Conservation (phyloP, 92 coral and sea anemone species). For the Blastomussa wellsi region DNA sequence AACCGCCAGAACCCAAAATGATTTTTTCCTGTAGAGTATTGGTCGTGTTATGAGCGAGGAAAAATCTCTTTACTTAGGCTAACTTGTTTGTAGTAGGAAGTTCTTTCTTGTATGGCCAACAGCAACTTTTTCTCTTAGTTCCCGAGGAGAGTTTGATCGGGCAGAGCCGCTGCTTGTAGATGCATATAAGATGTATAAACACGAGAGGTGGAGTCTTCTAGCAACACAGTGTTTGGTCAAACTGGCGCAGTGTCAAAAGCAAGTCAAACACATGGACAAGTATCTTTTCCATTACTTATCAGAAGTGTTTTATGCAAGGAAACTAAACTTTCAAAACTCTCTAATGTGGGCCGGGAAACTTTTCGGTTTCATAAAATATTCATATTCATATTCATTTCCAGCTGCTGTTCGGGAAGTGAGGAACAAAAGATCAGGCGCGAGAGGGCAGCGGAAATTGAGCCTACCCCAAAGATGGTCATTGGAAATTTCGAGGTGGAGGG, state of each 20-base stretch:
- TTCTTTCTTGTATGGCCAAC: not conserved
- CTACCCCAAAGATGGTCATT: too few species aligned
- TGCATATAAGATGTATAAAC: slow-evolving; percentile 91
- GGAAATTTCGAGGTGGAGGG: too few species aligned
- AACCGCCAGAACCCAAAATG: too few species aligned
- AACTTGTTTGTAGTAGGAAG: not conserved
- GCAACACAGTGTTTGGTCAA: slow-evolving; percentile 85
- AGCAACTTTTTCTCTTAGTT: slow-evolving; percentile 34
- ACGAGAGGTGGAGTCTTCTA: slow-evolving; percentile 86
- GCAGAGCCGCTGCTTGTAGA: slow-evolving; percentile 86
- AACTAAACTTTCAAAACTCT: not conserved
- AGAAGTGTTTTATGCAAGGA: not conserved
- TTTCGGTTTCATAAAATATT: too few species aligned
- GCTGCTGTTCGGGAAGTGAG: too few species aligned
- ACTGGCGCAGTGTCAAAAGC: slow-evolving; percentile 84
- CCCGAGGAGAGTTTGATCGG: slow-evolving; percentile 70
- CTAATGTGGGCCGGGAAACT: too few species aligned
- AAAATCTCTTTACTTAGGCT: not conserved
- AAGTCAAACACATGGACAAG: slow-evolving; percentile 71
- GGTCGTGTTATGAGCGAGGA: not conserved
- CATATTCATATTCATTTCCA: too few species aligned
- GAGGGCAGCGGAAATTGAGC: too few species aligned
- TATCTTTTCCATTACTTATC: slow-evolving; percentile 64
- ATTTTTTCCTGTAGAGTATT: too few species aligned
- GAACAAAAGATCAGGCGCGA: too few species aligned